These are phyloP conservation scores for Lypha dubia DNA, from an alignment of 2,888 invertebrate species.

Conservation along the genomic window DNA sequence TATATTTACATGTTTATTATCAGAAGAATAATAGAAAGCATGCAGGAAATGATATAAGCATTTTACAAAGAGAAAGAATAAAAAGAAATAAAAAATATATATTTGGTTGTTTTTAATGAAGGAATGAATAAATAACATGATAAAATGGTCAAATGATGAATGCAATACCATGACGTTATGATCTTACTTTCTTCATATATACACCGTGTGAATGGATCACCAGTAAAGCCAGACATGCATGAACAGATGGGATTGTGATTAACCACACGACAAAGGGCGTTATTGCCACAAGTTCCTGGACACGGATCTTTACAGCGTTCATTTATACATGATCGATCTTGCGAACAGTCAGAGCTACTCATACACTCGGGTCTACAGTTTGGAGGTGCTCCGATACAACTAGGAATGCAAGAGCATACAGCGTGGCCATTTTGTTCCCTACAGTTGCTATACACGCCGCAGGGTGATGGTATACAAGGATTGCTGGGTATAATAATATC, in stretches of 20 bases:
- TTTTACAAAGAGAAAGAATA: constrained; percentile 64
- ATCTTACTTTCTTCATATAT: constrained; percentile 87
- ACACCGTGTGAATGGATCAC: constrained; percentile 92
- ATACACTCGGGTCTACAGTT: constrained; percentile 92
- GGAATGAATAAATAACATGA: constrained; percentile 50
- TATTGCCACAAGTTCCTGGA: constrained; percentile 91
- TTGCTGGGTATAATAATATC: constrained; percentile 81
- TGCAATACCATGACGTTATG: constrained; percentile 59
- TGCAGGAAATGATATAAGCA: constrained; percentile 70
- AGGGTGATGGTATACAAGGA: constrained; percentile 89
- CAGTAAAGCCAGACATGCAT: constrained; percentile 89
- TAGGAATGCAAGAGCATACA: constrained; percentile 91
- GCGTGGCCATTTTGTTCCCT: constrained; percentile 89
- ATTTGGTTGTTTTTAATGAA: constrained; percentile 54
- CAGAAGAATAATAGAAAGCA: constrained; percentile 68
- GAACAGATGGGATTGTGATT: constrained; percentile 94
- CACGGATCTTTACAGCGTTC: constrained; percentile 93
- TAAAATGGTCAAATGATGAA: constrained; percentile 45
- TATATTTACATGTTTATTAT: constrained; percentile 54
- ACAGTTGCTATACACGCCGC: constrained; percentile 92
- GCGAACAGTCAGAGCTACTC: constrained; percentile 91
- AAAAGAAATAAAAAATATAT: constrained; percentile 71
- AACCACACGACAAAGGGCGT: constrained; percentile 92
- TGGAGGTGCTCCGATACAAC: constrained; percentile 91
- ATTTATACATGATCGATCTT: constrained; percentile 91